Evolutionary conservation across 2,113 vertebrate genomes (phyloP), one percentile per base, ranked within the genome.

Genomic region (Leucopsar rothschildi): DNA sequence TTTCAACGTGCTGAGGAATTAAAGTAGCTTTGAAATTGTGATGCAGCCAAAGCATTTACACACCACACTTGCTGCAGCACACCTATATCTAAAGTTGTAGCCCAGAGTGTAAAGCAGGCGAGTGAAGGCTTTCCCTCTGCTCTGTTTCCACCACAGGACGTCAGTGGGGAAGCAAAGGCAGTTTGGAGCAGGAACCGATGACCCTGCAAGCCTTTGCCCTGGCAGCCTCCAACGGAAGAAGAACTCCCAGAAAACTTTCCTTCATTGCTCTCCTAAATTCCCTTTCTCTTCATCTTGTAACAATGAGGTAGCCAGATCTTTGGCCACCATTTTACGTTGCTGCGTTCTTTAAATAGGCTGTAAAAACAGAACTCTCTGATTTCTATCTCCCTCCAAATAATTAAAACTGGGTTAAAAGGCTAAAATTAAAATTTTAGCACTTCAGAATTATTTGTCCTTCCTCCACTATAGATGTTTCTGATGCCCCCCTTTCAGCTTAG

Each of bases 61-160:
- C 7, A 10, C 11, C 29, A 15, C 27, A 3, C 69, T 53, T 29
- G 55, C 2, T 3, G 55, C 8, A 5, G 39, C 59, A 55, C 64
- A 25, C 21, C 71, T 61, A 10, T 10, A 25, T n/a, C 50, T 39
- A 8, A 65, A 65, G 39, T 2, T 1, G 0, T 22, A 40, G 37
- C 13, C 29, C 16, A 5, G 1, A 3, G 16, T 2, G 12, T 6
- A 20, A 33, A 63, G 42, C 29, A 31, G 88, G 55, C 0, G 0
- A 88, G 56, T 0, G 1, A 61, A 79, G 44, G 31, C 37, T 86
- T 70, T 39, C 40, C 50, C 57, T 18, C 39, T 13, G 53, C 86
- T 72, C 37, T 2, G 2, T 13, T 59, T 55, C 60, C 61, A 70
- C 11, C 3, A 3, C 1, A 0, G 73, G 35, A 50, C 0, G 0